Evolutionary conservation across 2,888 invertebrate genomes (phyloP).

Genomic region (Clunio marinus): DNA sequence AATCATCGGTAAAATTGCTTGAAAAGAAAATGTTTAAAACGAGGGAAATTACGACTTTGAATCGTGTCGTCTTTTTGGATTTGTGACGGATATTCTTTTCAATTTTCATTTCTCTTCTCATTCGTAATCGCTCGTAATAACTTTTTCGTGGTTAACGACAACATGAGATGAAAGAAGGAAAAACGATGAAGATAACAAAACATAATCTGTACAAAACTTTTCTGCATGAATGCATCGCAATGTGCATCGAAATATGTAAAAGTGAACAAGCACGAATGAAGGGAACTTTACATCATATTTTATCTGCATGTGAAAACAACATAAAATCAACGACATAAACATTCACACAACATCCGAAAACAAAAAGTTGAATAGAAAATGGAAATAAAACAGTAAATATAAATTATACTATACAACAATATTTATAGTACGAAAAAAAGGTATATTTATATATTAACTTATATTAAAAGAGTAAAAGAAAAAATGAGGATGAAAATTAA

Average conservation of each 20-base stretch:
- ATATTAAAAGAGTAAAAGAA: slow-evolving; percentile 15
- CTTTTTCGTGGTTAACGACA: not conserved
- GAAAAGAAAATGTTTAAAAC: too few relatives aligned
- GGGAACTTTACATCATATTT: slow-evolving; percentile 17
- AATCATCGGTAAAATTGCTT: too few relatives aligned
- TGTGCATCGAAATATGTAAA: not conserved
- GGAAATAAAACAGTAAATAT: not conserved
- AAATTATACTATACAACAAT: slow-evolving; percentile 19
- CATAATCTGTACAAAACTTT: slow-evolving; percentile 3
- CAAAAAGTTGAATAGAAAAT: not conserved
- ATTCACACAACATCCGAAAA: slow-evolving; percentile 1
- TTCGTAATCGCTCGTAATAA: too few relatives aligned
- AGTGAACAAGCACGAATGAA: not conserved
- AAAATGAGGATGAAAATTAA: slow-evolving; percentile 25
- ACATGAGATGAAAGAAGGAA: not conserved
- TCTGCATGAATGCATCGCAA: slow-evolving; percentile 29
- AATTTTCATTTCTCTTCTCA: too few relatives aligned
- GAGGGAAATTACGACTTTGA: too few relatives aligned
- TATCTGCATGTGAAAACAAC: not conserved
- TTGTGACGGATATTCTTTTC: too few relatives aligned
- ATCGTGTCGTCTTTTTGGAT: too few relatives aligned
- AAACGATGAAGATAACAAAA: not conserved
- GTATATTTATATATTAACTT: slow-evolving; percentile 30
- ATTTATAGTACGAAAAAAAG: slow-evolving; percentile 10
- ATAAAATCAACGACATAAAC: not conserved